Conservation (phyloP, 2,888 invertebrate species). For the Hemicrepidius hirtus region DNA sequence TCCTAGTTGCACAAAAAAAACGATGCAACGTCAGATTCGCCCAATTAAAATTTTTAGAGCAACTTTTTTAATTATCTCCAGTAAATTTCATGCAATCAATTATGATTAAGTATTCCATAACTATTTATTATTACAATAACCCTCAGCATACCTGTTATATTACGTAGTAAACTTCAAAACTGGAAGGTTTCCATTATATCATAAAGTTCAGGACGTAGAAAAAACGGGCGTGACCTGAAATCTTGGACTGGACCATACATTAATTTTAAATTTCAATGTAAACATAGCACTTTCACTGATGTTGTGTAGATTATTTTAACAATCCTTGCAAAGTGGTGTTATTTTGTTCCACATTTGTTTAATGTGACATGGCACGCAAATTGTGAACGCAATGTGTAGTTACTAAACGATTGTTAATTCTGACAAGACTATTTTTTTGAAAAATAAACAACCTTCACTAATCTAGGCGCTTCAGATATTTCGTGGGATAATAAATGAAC, state of each 20-base stretch:
- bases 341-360: slow-evolving; percentile 54
- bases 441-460: not conserved
- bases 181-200: slow-evolving; percentile 12
- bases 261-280: slow-evolving; percentile 47
- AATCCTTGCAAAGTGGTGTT: slow-evolving; percentile 37
- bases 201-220: slow-evolving; percentile 7
- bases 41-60: slow-evolving; percentile 28
- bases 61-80: slow-evolving; percentile 24
- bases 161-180: slow-evolving; percentile 2
- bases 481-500: not conserved
- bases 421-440: slow-evolving; percentile 21
- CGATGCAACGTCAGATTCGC: slow-evolving; percentile 11
- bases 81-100: not conserved
- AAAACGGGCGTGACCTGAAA: slow-evolving; percentile 39
- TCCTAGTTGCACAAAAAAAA: slow-evolving; percentile 8
- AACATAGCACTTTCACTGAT: slow-evolving; percentile 48
- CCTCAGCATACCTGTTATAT: not conserved
- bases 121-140: slow-evolving; percentile 15
- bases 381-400: slow-evolving; percentile 52
- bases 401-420: slow-evolving; percentile 42
- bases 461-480: not conserved
- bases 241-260: slow-evolving; percentile 36
- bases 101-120: not conserved
- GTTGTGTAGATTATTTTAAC: slow-evolving; percentile 47
- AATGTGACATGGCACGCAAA: slow-evolving; percentile 55